Conservation (phyloP, 37 sponge, comb jelly and placozoan genomes). For the Amphimedon queenslandica region DNA sequence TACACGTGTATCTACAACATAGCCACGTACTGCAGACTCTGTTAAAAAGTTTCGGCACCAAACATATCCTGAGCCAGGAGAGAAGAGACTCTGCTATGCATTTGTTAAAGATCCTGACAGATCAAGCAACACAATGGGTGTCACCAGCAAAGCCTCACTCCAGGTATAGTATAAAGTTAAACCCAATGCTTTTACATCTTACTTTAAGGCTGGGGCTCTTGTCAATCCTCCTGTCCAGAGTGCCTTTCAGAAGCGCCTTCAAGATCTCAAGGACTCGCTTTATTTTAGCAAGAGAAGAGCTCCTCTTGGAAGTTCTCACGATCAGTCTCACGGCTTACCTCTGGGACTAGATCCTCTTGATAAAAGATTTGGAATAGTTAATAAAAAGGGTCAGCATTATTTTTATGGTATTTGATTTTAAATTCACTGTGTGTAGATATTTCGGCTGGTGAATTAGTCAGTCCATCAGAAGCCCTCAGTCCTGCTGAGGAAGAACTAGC, state of each 20-base stretch:
- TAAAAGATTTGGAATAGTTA: conserved; percentile 46
- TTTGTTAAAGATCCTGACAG: conserved; percentile 35
- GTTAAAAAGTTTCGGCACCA: conserved; percentile 54
- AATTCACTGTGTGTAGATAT: conserved; percentile 21
- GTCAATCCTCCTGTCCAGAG: conserved; percentile 82
- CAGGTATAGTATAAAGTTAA: conserved; percentile 12
- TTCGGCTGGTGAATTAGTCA: conserved; percentile 80
- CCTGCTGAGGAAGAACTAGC: conserved; percentile 55
- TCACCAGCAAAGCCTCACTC: conserved; percentile 66
- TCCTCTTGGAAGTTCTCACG: conserved; percentile 75
- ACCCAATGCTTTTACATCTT: not conserved
- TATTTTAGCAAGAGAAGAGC: conserved; percentile 73
- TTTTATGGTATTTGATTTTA: not conserved
- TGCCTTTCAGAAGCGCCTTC: conserved; percentile 54
- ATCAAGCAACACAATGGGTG: conserved; percentile 25
- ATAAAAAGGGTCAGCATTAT: conserved; percentile 29
- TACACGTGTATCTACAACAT: not conserved
- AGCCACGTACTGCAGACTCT: conserved; percentile 44
- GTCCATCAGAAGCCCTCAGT: conserved; percentile 65
- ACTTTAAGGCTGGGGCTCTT: conserved; percentile 63
- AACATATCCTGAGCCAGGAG: conserved; percentile 71
- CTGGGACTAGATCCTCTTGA: conserved; percentile 23
- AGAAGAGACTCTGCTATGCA: conserved; percentile 40
- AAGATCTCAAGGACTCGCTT: conserved; percentile 61
- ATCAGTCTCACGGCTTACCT: conserved; percentile 63